These are phyloP conservation scores for Pandemis heparana DNA, from an alignment of 2,888 invertebrate species.

Conservation along the genomic window DNA sequence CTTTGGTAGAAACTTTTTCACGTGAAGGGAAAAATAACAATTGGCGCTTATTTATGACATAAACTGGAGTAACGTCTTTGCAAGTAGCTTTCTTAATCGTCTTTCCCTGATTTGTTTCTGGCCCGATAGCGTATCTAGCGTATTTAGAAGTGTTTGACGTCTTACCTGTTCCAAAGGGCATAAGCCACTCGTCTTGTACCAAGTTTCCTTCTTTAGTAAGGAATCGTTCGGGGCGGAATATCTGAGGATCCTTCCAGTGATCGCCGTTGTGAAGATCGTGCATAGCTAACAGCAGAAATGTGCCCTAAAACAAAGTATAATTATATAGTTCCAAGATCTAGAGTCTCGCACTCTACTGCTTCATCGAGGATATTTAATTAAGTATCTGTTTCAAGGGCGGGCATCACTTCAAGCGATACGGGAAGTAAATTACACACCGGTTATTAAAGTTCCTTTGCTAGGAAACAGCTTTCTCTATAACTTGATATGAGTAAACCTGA, in stretches of 20 bases:
- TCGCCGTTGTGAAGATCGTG: slow-evolving; percentile 87
- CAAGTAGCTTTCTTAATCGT: not conserved
- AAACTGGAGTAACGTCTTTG: not conserved
- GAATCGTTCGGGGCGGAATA: slow-evolving; percentile 88
- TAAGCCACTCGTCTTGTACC: slow-evolving; percentile 71
- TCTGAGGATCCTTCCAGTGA: slow-evolving; percentile 86
- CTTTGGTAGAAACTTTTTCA: not conserved
- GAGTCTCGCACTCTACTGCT: too few relatives aligned
- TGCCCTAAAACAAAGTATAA: slow-evolving; percentile 70
- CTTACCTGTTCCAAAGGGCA: slow-evolving; percentile 85
- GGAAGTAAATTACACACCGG: too few relatives aligned
- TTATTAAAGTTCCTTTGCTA: too few relatives aligned
- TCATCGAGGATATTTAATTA: too few relatives aligned
- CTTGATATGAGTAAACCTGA: too few relatives aligned
- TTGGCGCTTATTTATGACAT: not conserved
- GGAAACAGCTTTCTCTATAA: too few relatives aligned
- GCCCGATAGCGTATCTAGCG: not conserved
- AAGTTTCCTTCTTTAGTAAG: slow-evolving; percentile 83
- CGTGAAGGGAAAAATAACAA: not conserved
- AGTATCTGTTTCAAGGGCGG: too few relatives aligned
- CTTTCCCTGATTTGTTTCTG: not conserved
- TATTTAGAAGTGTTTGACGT: not conserved
- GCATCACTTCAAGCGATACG: too few relatives aligned
- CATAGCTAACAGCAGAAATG: slow-evolving; percentile 86
- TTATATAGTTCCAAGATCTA: too few relatives aligned